Conservation (phyloP, 2,888 invertebrate species). For the Dryococelus australis region DNA sequence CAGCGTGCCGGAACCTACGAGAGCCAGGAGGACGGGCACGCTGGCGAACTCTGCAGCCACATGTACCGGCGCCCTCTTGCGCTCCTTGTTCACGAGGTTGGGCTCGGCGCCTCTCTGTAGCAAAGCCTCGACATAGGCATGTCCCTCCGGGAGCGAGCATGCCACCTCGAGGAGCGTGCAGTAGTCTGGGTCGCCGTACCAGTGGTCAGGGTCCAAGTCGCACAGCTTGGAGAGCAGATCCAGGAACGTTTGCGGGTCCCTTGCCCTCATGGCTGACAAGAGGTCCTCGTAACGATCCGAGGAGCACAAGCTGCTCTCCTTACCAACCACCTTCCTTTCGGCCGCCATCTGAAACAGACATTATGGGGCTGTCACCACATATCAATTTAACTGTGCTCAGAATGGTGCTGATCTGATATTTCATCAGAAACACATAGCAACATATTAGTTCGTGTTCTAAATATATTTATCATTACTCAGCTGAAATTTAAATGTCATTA, state of each 20-base stretch:
- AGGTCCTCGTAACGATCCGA: slow-evolving; percentile 57
- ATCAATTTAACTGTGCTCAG: too few species aligned
- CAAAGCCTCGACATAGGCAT: slow-evolving; percentile 66
- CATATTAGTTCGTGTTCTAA: too few species aligned
- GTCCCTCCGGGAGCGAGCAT: slow-evolving; percentile 60
- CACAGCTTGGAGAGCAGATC: slow-evolving; percentile 60
- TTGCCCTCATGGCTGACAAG: slow-evolving; percentile 62
- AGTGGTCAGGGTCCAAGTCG: slow-evolving; percentile 63
- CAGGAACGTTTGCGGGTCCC: slow-evolving; percentile 63
- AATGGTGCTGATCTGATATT: too few species aligned
- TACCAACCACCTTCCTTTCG: background rate
- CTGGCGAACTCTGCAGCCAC: slow-evolving; percentile 67
- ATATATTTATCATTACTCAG: too few species aligned
- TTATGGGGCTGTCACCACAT: too few species aligned
- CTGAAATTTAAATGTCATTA: too few species aligned
- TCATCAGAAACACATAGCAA: too few species aligned
- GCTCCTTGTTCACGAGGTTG: slow-evolving; percentile 64
- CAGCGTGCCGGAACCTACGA: slow-evolving; percentile 58
- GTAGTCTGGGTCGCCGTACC: slow-evolving; percentile 65
- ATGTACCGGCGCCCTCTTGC: slow-evolving; percentile 70
- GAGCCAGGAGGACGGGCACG: slow-evolving; percentile 59
- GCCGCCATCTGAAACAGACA: slow-evolving; percentile 11
- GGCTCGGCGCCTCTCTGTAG: slow-evolving; percentile 69
- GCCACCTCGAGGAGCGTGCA: slow-evolving; percentile 70
- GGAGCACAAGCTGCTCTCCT: slow-evolving; percentile 41